Evolutionary conservation across 2,888 invertebrate genomes (phyloP), one percentile per base, ranked within the genome.

Genomic region (Petrolisthes manimaculis): DNA sequence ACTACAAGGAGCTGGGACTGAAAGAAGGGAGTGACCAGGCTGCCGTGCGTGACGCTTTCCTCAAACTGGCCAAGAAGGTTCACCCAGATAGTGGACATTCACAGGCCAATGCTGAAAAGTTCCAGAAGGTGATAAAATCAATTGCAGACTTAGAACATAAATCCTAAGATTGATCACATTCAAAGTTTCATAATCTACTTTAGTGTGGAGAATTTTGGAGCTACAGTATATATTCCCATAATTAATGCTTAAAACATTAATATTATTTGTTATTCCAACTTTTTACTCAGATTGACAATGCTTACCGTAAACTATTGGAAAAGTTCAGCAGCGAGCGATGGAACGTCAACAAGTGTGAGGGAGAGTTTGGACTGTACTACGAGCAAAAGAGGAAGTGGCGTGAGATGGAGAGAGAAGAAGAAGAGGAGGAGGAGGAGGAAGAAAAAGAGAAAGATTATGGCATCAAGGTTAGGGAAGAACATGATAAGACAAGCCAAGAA

Each of bases 31-130:
- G 96, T 51, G 96, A 96, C 91, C 96, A 96, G 93, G 95, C 96
- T 92, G 95, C 95, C 53, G 95, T 97, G 9, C 94, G 96, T 84
- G 93, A 94, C 91, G 95, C 96, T 2, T 97, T 96, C 92, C 93
- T 97, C 81, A 93, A 94, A 85, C 93, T 97, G 74, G 97, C 96
- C 0, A 97, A 97, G 93, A 95, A 94, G 91, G 97, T 95, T 92
- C 97, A 98, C 93, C 97, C 98, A 0, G 98, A 98, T 92, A 96
- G 96, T 79, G 95, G 95, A 0, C 91, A 92, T 5, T 94, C 95
- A 0, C 95, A 96, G 91, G 96, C 97, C n/a, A 94, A 95, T 93
- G 94, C 95, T 79, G 94, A 95, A 67, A 96, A 95, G 92, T 97
- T 98, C 93, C 94, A 95, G 77, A 94, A 95, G 92, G 95, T 96